These are phyloP conservation scores for Prolemur simus DNA, from an alignment of 2,113 vertebrate species.

Conservation along the genomic window DNA sequence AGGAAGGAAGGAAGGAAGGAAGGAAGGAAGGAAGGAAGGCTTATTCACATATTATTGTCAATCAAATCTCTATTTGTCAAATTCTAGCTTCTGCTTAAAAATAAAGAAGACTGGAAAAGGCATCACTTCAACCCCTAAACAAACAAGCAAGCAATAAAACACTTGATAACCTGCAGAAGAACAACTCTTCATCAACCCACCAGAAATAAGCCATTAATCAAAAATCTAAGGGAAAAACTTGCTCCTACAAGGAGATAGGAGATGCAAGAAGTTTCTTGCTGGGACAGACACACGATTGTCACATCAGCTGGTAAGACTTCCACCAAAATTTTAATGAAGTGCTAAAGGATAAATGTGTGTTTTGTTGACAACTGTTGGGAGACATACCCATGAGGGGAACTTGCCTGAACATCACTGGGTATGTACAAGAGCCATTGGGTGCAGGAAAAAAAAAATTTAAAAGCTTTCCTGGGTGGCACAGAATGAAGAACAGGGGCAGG, in stretches of 20 bases:
- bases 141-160: neutral
- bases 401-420: neutral
- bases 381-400: neutral
- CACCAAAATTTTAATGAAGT: neutral
- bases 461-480: neutral
- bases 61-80: neutral
- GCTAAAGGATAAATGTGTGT: neutral
- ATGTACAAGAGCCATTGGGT: neutral
- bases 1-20: too few relatives aligned
- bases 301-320: neutral
- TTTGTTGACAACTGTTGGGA: neutral
- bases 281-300: neutral
- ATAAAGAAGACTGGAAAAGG: neutral
- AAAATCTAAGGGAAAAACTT: neutral
- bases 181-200: neutral
- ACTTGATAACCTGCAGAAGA: neutral
- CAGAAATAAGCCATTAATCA: neutral
- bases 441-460: neutral
- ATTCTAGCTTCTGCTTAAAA: neutral
- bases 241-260: neutral
- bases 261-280: neutral
- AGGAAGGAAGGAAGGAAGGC: too few relatives aligned
- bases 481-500: neutral
- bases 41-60: neutral
- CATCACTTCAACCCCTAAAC: neutral